Base-by-base conservation (phyloP, 2,888 invertebrate species). In the Scrobipalpa atriplicella region DNA sequence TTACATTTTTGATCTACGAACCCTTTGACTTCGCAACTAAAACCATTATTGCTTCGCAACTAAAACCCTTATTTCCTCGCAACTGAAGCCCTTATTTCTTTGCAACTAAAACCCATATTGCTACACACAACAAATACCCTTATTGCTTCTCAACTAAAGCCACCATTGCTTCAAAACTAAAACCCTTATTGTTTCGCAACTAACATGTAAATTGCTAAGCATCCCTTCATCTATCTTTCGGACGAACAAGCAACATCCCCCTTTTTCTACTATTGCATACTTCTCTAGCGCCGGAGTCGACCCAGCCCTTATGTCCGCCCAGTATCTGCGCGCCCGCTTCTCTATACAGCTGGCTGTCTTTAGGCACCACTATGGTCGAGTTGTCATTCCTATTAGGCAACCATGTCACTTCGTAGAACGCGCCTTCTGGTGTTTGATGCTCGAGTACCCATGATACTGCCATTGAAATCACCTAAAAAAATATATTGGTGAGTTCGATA, bases 401-500 rank as follows among this genome's bases (percentile, higher is more conserved):
- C 96, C 97, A 97, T 0, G 96, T 96, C 41, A 96, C 94, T 84
- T 98, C 98, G 86, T 96, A 97, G 92, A 99, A 99, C 0, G 97
- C 95, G 0, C 99, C 99, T 21, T 96, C 95, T 0, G 93, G 94
- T 0, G 95, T 95, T 87, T 99, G 99, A 86, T 97, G 97, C 64
- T 95, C 93, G 66, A 99, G 86, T 2, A 99, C 91, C 98, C 98
- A 99, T 0, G 95, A 93, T 1, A 98, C 96, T 0, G 98, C 95
- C 82, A 95, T 95, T 5, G 96, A 95, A 75, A 99, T 97, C 2
- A 97, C 89, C 93, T 93, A 74, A 0, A 0, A 60, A 29, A 2
- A 21, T 18, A 18, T 1, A 47, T 13, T n/a, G n/a, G n/a, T n/a
- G n/a, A n/a, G n/a, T n/a, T n/a, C n/a, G n/a, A n/a, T n/a, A n/a